Evolutionary conservation across 2,888 invertebrate genomes (phyloP).

Genomic region (Patella pellucida): DNA sequence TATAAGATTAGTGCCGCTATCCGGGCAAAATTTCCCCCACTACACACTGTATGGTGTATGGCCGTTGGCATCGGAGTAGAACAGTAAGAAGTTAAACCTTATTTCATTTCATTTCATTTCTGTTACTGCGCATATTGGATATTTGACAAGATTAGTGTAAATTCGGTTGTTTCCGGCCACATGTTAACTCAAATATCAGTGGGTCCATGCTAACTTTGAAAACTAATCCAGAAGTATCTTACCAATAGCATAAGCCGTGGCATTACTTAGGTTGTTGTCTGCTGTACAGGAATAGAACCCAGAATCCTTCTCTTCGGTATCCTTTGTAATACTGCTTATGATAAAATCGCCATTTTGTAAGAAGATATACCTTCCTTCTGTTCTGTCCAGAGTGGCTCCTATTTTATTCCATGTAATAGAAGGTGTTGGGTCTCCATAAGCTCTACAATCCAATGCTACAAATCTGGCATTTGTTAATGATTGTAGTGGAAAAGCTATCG

Average conservation of each 20-base stretch:
- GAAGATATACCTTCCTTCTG: constrained; percentile 19
- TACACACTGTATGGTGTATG: too few species aligned
- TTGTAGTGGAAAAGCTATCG: neutral
- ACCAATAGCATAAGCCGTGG: constrained; percentile 20
- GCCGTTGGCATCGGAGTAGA: too few species aligned
- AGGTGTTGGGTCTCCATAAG: constrained; percentile 22
- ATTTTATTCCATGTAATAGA: constrained; percentile 18
- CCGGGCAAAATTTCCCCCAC: too few species aligned
- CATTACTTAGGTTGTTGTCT: neutral
- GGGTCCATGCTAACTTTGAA: too few species aligned
- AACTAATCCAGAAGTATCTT: neutral
- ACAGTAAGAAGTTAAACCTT: too few species aligned
- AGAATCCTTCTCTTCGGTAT: constrained; percentile 22
- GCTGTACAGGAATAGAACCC: constrained; percentile 27
- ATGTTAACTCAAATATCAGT: too few species aligned
- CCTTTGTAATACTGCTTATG: constrained; percentile 22
- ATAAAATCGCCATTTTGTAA: constrained; percentile 25
- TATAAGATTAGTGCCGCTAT: too few species aligned
- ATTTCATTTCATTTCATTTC: too few species aligned
- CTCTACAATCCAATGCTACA: constrained; percentile 21
- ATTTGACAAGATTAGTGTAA: too few species aligned
- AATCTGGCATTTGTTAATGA: constrained; percentile 6
- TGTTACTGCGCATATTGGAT: too few species aligned
- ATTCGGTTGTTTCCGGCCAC: too few species aligned
- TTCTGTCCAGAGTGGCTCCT: constrained; percentile 6